Percentiles rank a stretch among this genome's conserved stretches.
Evolutionary conservation across 2,797 vertebrate genomes (phyloP).

Genomic region (Emydoidea blandingii): DNA sequence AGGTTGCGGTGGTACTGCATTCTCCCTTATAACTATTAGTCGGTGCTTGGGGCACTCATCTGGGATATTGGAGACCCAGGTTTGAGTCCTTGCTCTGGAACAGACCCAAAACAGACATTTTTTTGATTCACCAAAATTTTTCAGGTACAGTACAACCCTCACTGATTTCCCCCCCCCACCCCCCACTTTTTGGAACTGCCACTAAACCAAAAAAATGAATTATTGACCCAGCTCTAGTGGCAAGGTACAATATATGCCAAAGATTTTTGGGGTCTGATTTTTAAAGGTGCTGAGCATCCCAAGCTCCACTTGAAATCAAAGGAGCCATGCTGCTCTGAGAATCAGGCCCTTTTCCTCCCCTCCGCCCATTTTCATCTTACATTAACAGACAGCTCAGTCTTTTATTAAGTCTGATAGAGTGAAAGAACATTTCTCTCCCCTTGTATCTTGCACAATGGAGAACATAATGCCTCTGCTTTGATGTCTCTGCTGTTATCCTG

Average conservation of each 20-base stretch:
- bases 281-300: conserved; percentile 41
- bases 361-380: conserved; percentile 60
- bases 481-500: conserved; percentile 65
- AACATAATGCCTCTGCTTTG: conserved; percentile 76
- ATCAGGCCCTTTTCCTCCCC: conserved; percentile 1
- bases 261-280: conserved; percentile 51
- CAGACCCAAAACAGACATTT: too few species aligned
- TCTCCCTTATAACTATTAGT: too few species aligned
- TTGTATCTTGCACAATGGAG: conserved; percentile 72
- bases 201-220: not conserved
- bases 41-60: too few species aligned
- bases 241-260: conserved; percentile 36
- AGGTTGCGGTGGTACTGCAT: too few species aligned
- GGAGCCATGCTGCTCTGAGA: conserved; percentile 19
- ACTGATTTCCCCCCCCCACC: fast-evolving
- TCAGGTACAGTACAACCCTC: too few species aligned
- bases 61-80: too few species aligned
- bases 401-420: conserved; percentile 73
- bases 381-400: conserved; percentile 68
- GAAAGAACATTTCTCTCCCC: conserved; percentile 73
- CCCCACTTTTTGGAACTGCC: too few species aligned
- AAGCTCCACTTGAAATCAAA: conserved; percentile 50
- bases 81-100: too few species aligned
- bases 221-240: not conserved
- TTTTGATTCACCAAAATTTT: too few species aligned